Evolutionary conservation across 2,888 invertebrate species (phyloP).

Genomic region (Cryptophagus acutangulus): DNA sequence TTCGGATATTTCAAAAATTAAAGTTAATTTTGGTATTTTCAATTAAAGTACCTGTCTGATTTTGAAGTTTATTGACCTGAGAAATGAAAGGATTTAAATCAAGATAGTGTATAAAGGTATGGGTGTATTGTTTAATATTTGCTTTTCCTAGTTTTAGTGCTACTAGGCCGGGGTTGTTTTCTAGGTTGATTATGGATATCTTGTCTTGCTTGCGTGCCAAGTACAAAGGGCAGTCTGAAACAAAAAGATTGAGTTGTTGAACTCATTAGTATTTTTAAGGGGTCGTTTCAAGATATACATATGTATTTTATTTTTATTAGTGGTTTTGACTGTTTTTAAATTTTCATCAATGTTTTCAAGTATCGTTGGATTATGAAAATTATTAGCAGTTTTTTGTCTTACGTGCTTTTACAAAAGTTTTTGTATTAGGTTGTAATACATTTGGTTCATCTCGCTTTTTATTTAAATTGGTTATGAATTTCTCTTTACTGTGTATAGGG

Average conservation of each 20-base stretch:
- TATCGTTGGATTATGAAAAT: conserved; percentile 1
- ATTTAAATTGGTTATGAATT: neutral
- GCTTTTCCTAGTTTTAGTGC: conserved; percentile 15
- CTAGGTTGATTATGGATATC: neutral
- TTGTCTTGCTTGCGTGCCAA: neutral
- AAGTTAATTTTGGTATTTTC: conserved; percentile 11
- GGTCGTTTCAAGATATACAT: conserved; percentile 5
- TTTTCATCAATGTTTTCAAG: neutral
- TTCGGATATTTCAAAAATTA: too few species aligned
- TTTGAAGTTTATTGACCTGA: conserved; percentile 10
- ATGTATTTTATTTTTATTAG: conserved; percentile 2
- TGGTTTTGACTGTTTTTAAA: neutral
- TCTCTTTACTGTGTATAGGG: neutral
- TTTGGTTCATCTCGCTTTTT: neutral
- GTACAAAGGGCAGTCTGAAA: conserved; percentile 1
- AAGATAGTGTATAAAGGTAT: conserved; percentile 14
- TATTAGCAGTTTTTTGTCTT: conserved; percentile 2
- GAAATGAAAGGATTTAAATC: conserved; percentile 12
- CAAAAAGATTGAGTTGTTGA: neutral
- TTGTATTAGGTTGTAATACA: neutral
- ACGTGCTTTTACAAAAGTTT: neutral
- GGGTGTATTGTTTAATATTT: conserved; percentile 7
- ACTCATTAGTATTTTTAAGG: neutral
- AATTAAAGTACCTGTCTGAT: conserved; percentile 5
- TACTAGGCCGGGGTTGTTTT: conserved; percentile 9